Conservation (phyloP, 2,888 invertebrate genomes). For the Reticulitermes lucifugus region DNA sequence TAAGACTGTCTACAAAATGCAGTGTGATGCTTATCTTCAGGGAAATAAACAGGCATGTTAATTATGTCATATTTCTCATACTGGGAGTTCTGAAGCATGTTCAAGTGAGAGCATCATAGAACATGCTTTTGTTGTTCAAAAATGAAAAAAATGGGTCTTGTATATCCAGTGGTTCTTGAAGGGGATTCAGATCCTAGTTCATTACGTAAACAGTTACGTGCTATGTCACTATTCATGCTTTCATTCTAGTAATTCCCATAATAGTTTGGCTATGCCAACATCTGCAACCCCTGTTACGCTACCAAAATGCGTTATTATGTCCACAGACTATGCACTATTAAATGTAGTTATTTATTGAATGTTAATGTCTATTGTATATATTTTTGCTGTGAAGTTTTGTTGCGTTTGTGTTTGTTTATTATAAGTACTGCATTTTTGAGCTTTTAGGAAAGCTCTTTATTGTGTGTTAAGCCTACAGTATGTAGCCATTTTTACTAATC, state of each 20-base stretch:
- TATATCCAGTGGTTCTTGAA: too few relatives aligned
- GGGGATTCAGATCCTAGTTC: too few relatives aligned
- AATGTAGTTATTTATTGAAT: conserved; percentile 10
- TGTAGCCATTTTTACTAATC: neutral
- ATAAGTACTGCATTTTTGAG: neutral
- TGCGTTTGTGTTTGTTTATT: neutral
- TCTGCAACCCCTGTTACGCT: neutral
- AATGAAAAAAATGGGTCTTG: too few relatives aligned
- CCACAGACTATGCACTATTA: conserved; percentile 3
- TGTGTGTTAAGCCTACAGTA: conserved; percentile 14
- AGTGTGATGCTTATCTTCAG: too few relatives aligned
- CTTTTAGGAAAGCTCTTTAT: neutral
- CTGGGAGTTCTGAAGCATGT: too few relatives aligned
- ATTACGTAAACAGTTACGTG: too few relatives aligned
- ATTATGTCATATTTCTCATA: too few relatives aligned
- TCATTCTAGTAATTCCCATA: neutral
- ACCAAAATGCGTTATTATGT: neutral
- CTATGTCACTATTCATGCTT: neutral
- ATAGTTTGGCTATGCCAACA: neutral
- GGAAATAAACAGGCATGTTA: too few relatives aligned
- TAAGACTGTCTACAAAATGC: too few relatives aligned
- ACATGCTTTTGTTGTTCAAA: too few relatives aligned
- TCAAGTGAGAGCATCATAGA: too few relatives aligned
- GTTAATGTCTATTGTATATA: neutral
- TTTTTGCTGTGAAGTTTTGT: neutral